phyloP scores from a whole-genome alignment of 2,113 vertebrate genomes.

The Narcine bancroftii region DNA sequence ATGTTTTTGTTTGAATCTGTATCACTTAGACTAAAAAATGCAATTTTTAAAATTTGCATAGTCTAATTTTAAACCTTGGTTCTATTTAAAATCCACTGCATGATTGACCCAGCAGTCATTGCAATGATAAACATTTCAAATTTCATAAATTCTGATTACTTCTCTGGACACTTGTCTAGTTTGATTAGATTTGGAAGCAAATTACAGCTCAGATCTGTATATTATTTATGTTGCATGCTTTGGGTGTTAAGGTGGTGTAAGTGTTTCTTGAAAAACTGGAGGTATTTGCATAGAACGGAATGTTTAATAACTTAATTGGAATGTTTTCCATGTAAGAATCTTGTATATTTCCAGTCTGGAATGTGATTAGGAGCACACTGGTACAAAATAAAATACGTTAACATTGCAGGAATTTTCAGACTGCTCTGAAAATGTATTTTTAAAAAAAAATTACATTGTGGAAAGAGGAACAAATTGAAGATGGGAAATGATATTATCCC shows the following conservation, averaged over 20 bases:
- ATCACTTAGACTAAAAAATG: neutral
- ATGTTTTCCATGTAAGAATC: neutral
- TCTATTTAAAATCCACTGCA: neutral
- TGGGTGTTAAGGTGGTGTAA: constrained; percentile 36
- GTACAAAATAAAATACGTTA: neutral
- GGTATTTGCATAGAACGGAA: neutral
- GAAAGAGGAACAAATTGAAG: neutral
- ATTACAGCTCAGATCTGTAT: constrained; percentile 36
- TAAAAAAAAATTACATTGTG: neutral
- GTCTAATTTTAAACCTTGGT: neutral
- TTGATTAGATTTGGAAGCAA: neutral
- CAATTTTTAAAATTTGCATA: neutral
- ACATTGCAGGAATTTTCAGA: neutral
- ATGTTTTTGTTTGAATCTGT: neutral
- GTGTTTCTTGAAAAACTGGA: neutral
- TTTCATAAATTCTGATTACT: neutral
- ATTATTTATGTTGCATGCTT: constrained; percentile 36
- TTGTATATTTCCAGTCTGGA: neutral
- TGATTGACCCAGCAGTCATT: neutral
- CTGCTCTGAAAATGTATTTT: neutral
- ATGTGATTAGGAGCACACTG: neutral
- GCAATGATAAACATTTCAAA: neutral
- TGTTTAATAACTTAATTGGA: neutral
- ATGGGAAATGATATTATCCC: no score
- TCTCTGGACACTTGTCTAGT: neutral